Evolutionary conservation across 2,113 vertebrate species (phyloP).

Genomic region (Odocoileus hemionus): DNA sequence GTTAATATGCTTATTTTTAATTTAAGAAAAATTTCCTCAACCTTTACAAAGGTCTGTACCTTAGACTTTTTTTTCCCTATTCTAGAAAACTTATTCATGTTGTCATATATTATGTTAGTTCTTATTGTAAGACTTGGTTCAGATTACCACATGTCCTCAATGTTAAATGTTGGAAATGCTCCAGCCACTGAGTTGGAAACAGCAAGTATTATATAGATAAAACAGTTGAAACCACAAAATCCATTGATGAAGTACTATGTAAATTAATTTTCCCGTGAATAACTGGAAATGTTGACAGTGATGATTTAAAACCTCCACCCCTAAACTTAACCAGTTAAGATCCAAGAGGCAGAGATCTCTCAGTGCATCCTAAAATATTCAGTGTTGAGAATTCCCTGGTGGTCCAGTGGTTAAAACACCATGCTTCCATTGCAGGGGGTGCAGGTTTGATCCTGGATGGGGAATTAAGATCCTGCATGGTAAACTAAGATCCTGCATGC

Average conservation of each 20-base stretch:
- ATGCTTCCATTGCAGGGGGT: not conserved
- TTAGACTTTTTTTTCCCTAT: not conserved
- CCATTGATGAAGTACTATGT: not conserved
- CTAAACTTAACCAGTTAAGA: not conserved
- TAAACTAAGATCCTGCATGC: not conserved
- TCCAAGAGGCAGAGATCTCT: not conserved
- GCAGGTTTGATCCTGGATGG: not conserved
- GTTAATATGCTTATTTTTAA: slow-evolving; percentile 3
- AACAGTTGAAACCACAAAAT: not conserved
- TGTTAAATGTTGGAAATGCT: not conserved
- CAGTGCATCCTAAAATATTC: not conserved
- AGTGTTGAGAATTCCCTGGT: not conserved
- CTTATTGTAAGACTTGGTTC: not conserved
- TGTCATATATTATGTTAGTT: not conserved
- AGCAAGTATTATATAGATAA: not conserved
- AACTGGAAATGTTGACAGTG: not conserved
- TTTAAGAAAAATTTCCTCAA: not conserved
- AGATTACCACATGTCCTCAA: not conserved
- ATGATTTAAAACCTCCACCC: not conserved
- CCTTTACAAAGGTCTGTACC: not conserved
- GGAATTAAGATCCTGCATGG: not conserved
- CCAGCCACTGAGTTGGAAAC: not conserved
- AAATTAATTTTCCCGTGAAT: too few species aligned
- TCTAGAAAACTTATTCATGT: not conserved
- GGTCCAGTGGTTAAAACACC: not conserved